These are phyloP conservation scores for Phoebastria nigripes DNA, from an alignment of 2,797 vertebrate genomes.

Conservation along the genomic window DNA sequence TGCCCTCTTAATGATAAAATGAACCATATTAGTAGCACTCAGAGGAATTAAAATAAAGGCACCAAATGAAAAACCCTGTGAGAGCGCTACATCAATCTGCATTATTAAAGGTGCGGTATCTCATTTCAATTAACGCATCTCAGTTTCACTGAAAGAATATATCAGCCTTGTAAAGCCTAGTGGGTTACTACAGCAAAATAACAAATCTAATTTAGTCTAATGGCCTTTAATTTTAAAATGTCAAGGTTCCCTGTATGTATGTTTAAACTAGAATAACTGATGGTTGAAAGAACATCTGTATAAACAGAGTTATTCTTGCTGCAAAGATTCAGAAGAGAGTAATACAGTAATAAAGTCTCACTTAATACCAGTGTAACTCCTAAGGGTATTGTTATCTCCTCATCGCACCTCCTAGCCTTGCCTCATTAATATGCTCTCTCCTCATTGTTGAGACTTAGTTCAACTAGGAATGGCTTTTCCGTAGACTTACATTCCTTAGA, in stretches of 20 bases:
- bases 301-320: slow-evolving; percentile 34
- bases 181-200: slow-evolving; percentile 24
- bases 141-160: slow-evolving; percentile 67
- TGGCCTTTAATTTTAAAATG: slow-evolving; percentile 56
- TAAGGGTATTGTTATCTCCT: slow-evolving; percentile 61
- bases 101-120: slow-evolving; percentile 78
- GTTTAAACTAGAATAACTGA: slow-evolving; percentile 26
- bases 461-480: slow-evolving; percentile 68
- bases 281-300: slow-evolving; percentile 37
- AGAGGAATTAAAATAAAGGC: slow-evolving; percentile 37
- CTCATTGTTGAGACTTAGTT: slow-evolving; percentile 58
- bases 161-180: slow-evolving; percentile 25
- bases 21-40: background rate
- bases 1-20: background rate
- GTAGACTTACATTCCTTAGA: slow-evolving; percentile 35
- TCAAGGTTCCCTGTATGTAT: background rate
- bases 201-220: slow-evolving; percentile 2
- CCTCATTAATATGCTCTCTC: slow-evolving; percentile 66
- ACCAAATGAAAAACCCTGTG: background rate
- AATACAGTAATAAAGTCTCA: slow-evolving; percentile 39
- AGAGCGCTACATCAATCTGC: slow-evolving; percentile 34
- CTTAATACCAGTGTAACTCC: slow-evolving; percentile 42
- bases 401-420: slow-evolving; percentile 46
- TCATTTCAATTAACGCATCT: slow-evolving; percentile 68
- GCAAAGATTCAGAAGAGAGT: slow-evolving; percentile 43